These are phyloP conservation scores for Staurois parvus DNA, from an alignment of 2,797 vertebrate species.

Conservation along the genomic window DNA sequence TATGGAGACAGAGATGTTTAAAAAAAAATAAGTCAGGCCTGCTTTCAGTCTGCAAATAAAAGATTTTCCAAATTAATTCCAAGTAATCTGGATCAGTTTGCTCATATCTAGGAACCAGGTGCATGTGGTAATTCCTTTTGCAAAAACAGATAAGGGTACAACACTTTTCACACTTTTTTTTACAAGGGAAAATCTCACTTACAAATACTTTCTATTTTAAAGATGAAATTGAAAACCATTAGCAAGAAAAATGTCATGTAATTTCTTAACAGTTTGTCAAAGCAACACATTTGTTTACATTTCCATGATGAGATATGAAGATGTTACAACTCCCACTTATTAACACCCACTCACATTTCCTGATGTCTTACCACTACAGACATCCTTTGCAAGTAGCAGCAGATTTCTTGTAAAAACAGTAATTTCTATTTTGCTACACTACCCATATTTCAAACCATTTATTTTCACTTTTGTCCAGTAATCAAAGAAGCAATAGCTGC, in stretches of 20 bases:
- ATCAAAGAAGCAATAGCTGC: neutral
- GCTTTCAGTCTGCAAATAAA: neutral
- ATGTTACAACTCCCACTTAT: slow-evolving; percentile 45
- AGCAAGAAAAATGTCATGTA: slow-evolving; percentile 1
- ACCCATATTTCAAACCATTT: neutral
- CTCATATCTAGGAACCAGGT: neutral
- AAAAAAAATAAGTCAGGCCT: neutral
- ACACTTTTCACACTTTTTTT: neutral
- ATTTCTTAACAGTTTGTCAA: slow-evolving; percentile 26
- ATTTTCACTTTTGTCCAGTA: neutral
- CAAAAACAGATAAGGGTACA: neutral
- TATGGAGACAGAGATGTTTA: too few species aligned
- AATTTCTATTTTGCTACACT: neutral
- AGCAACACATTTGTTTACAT: slow-evolving; percentile 55
- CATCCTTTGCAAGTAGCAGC: slow-evolving; percentile 7
- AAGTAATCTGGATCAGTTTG: neutral
- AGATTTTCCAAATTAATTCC: neutral
- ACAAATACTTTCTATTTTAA: neutral
- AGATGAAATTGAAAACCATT: neutral
- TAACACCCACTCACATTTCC: slow-evolving; percentile 21
- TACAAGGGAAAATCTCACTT: neutral
- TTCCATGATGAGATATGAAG: slow-evolving; percentile 34
- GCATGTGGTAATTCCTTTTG: neutral
- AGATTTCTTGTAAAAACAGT: slow-evolving; percentile 3
- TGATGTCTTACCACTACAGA: neutral